Percentiles rank a stretch among this genome's conserved stretches.
Evolutionary conservation across 2,797 vertebrate species (phyloP).

Genomic region (Champsocephalus esox): DNA sequence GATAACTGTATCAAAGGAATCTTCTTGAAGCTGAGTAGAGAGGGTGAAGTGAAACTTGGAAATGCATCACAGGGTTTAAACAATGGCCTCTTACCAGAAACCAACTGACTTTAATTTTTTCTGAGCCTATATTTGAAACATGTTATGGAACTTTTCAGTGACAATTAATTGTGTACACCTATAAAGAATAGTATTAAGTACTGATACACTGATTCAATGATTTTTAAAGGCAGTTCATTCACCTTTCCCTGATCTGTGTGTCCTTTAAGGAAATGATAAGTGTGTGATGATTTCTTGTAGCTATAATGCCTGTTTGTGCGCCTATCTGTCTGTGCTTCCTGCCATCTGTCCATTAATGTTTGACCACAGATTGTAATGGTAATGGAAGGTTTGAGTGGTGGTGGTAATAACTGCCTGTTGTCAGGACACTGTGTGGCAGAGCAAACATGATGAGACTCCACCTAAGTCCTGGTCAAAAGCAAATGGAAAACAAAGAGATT

Average conservation of each 20-base stretch:
- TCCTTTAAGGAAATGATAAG: background rate
- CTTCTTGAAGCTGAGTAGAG: background rate
- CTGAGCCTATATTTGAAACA: background rate
- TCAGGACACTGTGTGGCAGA: conserved; percentile 35
- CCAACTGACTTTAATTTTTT: background rate
- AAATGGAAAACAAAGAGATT: conserved; percentile 24
- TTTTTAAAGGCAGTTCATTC: background rate
- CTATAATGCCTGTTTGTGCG: background rate
- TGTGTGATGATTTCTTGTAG: background rate
- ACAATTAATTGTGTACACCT: background rate
- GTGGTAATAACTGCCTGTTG: conserved; percentile 35
- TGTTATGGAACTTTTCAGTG: background rate
- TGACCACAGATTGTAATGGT: conserved; percentile 48
- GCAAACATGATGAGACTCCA: conserved; percentile 64
- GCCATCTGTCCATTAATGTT: conserved; percentile 58
- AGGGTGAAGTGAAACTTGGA: background rate
- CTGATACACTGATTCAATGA: background rate
- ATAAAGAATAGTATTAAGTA: background rate
- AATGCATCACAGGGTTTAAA: background rate
- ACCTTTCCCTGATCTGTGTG: background rate
- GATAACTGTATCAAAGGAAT: background rate
- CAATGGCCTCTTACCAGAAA: background rate
- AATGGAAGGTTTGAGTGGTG: conserved; percentile 20
- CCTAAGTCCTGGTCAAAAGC: conserved; percentile 37
- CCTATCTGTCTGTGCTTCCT: conserved; percentile 5